Conservation (phyloP, 2,888 invertebrate species). For the Microctonus hyperodae region DNA sequence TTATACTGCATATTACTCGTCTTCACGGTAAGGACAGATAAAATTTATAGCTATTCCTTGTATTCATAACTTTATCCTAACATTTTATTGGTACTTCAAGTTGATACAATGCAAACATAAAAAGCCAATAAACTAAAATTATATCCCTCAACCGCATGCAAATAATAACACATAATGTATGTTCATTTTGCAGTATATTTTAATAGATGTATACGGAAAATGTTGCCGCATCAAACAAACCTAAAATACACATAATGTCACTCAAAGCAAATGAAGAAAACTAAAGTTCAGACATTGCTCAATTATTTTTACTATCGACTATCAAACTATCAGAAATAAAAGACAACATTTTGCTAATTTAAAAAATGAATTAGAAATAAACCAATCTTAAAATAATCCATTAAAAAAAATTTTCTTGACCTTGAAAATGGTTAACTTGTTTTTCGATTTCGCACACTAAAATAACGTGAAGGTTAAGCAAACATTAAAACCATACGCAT, state of each 20-base stretch:
- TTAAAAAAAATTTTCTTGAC: too few relatives aligned
- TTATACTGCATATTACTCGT: not conserved
- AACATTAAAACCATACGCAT: too few relatives aligned
- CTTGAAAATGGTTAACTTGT: too few relatives aligned
- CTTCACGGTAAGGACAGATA: conserved; percentile 14
- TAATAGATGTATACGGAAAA: conserved; percentile 18
- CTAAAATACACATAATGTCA: not conserved
- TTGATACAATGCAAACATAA: not conserved
- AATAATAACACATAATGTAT: not conserved
- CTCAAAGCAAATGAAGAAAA: not conserved
- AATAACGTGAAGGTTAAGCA: too few relatives aligned
- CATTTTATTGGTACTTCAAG: not conserved
- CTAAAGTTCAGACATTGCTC: too few relatives aligned
- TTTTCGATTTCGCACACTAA: too few relatives aligned
- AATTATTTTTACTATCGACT: not conserved
- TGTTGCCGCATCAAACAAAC: not conserved
- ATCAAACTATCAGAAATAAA: conserved; percentile 8
- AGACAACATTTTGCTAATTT: too few relatives aligned
- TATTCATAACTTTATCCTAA: not conserved
- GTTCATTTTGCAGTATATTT: not conserved
- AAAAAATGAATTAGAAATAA: too few relatives aligned
- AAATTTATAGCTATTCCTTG: not conserved
- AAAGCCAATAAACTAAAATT: not conserved
- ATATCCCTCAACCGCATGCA: not conserved
- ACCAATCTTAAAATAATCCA: too few relatives aligned